Base-by-base conservation (phyloP, 2,888 invertebrate species). In the Labia minor region DNA sequence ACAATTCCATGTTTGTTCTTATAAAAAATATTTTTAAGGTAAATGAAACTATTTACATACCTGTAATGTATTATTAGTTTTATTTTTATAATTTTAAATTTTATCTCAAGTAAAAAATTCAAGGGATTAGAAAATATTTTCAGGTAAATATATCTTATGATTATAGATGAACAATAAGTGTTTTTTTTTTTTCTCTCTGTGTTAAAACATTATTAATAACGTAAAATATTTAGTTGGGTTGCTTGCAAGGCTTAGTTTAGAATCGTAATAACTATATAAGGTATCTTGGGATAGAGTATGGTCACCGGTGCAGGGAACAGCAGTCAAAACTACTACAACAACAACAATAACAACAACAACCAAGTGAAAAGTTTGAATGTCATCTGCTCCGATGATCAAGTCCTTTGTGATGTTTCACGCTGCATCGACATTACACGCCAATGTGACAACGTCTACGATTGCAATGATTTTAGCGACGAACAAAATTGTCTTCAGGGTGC, bases 401-500 rank as follows among this genome's bases (percentile, higher is more conserved):
- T 86, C 74, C 80, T 80, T 70, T 88, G 88, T 74, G 86, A 86
- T 74, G 76, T 83, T 10, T 81, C 83, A 71, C 82, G 83, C 76
- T 94, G 93, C 82, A 88, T 94, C 77, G 87, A 87, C 72, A 81
- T 83, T 77, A 79, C 82, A 72, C 85, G 87, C 75, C 87, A 87
- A 77, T 93, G 94, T 82, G 92, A 94, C 85, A 89, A 90, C 83
- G 85, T 85, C 82, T 90, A 90, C 85, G 91, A 92, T 83, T 92
- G 92, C 83, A 83, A 84, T 80, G 91, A 92, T 83, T 90, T 90
- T 85, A 90, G 90, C 76, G 92, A 92, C 78, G 92, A 92, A 81
- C 89, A 90, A 80, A 89, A 89, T 82, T 92, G 92, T 84, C 83
- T 86, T 81, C 49, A 49, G 49, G 49, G 49, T 49, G 49, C 49